Percentiles rank a stretch among this genome's conserved stretches.
Conservation (phyloP, 92 coral and sea anemone genomes). For the Plumapathes pennacea region DNA sequence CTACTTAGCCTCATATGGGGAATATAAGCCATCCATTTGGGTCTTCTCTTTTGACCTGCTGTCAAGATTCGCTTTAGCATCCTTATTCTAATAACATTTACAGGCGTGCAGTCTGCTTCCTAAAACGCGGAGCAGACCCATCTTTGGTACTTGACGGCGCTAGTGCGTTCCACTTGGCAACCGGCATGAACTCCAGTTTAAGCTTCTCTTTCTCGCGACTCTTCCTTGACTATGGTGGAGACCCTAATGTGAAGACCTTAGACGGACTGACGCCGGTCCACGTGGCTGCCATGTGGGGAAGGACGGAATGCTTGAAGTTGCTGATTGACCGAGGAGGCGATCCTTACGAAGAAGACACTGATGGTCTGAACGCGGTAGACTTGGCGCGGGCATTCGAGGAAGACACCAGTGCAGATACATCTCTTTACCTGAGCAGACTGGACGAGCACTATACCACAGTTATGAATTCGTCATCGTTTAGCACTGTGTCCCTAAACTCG, state of each 20-base stretch:
- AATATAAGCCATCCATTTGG: too few species aligned
- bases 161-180: conserved; percentile 77
- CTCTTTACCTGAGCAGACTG: conserved; percentile 56
- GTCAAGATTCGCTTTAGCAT: background rate
- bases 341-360: conserved; percentile 59
- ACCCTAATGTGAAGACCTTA: conserved; percentile 76
- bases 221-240: conserved; percentile 70
- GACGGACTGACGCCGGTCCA: conserved; percentile 98
- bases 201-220: conserved; percentile 75
- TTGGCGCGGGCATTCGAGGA: conserved; percentile 54
- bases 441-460: conserved; percentile 61
- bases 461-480: conserved; percentile 24
- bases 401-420: conserved; percentile 69
- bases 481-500: conserved; percentile 30
- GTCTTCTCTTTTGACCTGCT: too few species aligned
- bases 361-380: conserved; percentile 62
- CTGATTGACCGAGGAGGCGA: conserved; percentile 59
- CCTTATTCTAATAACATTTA: background rate
- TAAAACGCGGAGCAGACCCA: conserved; percentile 80
- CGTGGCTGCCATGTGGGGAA: conserved; percentile 94
- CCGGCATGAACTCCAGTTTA: conserved; percentile 78
- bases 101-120: conserved; percentile 56
- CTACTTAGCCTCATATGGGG: too few species aligned
- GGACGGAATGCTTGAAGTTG: conserved; percentile 75
- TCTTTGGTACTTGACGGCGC: conserved; percentile 69